Base-by-base conservation (phyloP, 2,113 vertebrate genomes). In the Turnix velox region DNA sequence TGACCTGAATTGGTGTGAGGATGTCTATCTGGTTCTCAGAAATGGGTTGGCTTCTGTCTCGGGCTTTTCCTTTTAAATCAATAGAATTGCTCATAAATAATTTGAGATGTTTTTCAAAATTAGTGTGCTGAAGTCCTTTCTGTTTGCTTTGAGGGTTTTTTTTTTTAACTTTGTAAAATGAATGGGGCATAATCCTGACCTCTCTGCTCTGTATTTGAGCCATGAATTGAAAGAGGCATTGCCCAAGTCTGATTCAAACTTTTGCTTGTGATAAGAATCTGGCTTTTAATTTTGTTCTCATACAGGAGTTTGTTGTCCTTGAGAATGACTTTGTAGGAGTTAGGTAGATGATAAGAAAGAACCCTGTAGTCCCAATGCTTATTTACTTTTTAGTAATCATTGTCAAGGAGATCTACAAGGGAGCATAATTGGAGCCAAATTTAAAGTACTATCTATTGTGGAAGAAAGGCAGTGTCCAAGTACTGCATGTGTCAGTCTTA, bases 1-100 rank as follows among this genome's bases (percentile, higher is more conserved):
- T 84, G 55, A 88, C 66, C 78, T 77, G 52, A 93, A 86, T 73
- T 55, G 20, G 25, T 89, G 37, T 62, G 46, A 93, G 82, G 85
- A 54, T 87, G 46, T 73, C 11, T 72, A 3, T 74, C 63, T 95
- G 63, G 59, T 91, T 81, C 85, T 95, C 54, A 90, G 87, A 92
- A 63, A 87, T 9, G 80, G 3, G 69, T 87, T 96, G 73, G 87
- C 54, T 91, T 19, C 87, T 54, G 0, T 42, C 49, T 78, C 83
- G 75, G 79, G 31, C 51, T 86, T 18, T 95, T 73, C 76, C 63
- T 93, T 93, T 75, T 59, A 84, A 71, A 82, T 68, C 91, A 40
- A 63, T 77, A 49, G 39, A 62, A 57, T 71, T 79, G 24, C 14
- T 73, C n/a, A 52, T 46, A 63, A 91, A 18, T 48, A 76, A 52